Percentiles rank a stretch among this genome's conserved stretches.
Conservation (phyloP, 2,113 vertebrate species). For the Upupa epops region DNA sequence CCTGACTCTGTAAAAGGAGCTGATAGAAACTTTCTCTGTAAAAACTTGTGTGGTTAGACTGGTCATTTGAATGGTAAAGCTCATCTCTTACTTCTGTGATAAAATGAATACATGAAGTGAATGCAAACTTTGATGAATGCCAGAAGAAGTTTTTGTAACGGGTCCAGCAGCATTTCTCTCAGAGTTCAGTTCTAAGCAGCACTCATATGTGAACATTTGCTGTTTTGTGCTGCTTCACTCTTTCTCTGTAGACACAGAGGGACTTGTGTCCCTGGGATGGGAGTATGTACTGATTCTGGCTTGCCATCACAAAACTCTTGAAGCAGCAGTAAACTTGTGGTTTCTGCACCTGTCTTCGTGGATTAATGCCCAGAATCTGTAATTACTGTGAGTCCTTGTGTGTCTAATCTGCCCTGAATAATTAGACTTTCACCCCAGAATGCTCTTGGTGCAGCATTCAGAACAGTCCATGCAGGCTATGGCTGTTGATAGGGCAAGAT, state of each 20-base stretch:
- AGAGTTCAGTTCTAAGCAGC: not conserved
- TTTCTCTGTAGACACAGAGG: not conserved
- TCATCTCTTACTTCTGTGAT: not conserved
- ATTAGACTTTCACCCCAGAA: constrained; percentile 54
- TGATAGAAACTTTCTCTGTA: not conserved
- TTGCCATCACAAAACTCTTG: not conserved
- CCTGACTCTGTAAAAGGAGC: not conserved
- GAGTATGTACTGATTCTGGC: not conserved
- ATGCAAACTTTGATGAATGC: not conserved
- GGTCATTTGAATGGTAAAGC: not conserved
- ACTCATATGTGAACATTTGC: not conserved
- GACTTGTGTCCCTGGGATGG: not conserved
- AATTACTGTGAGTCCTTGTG: constrained; percentile 62
- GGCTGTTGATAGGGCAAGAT: rapidly evolving
- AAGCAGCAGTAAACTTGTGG: constrained; percentile 40
- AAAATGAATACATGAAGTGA: not conserved
- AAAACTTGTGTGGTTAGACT: not conserved
- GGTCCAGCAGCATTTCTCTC: not conserved
- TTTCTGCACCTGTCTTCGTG: constrained; percentile 66
- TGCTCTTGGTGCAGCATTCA: not conserved
- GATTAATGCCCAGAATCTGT: constrained; percentile 67
- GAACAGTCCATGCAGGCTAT: not conserved
- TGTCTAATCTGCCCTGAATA: constrained; percentile 72
- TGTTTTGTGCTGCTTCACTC: not conserved
- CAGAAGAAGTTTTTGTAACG: not conserved